Base-by-base conservation (phyloP, 2,113 vertebrate species). In the Nothobranchius kuhntae region DNA sequence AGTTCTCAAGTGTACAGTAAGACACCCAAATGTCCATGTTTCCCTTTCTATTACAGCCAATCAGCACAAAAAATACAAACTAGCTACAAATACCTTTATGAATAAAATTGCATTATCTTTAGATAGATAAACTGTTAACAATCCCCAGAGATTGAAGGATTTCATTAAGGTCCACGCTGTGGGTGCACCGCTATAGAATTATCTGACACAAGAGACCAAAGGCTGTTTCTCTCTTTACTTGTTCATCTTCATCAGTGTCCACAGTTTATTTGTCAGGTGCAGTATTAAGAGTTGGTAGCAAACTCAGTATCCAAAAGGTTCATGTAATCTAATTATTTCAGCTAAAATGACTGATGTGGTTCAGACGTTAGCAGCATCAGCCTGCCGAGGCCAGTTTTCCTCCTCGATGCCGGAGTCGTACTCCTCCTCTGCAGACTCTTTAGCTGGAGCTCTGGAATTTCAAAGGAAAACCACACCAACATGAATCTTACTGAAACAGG, bases 351-450 rank as follows among this genome's bases (percentile, higher is more conserved):
- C 40, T 21, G 40, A 35, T 9, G 15, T 64, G 64, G 35, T 59
- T 96, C 93, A 99, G 92, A 96, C 95, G 88, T 98, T 96, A 52
- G 96, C 96, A 77, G 94, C 96, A 26, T 98, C 97, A 14, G 96
- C 96, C 86, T 99, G 96, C 30, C 95, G 94, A 72, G 95, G 95
- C 97, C 97, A 99, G 78, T 94, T 96, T 61, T 99, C 97, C 50
- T 98, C 97, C 75, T 99, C 97, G 17, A 96, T 94, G 14, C 95
- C 96, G 0, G 96, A 96, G 87, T 99, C 96, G 3, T 97, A 97
- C 3, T 98, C 96, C 73, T 98, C 97, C 69, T 98, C 96, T 11
- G 94, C 63, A 0, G 94, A 83, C 38, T 98, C 96, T 87, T 98
- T 99, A 17, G 93, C 86, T 55, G 95, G 94, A 72, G 96, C 89